Conservation (phyloP, 1,140 invertebrate species). For the Tribolium madens region DNA sequence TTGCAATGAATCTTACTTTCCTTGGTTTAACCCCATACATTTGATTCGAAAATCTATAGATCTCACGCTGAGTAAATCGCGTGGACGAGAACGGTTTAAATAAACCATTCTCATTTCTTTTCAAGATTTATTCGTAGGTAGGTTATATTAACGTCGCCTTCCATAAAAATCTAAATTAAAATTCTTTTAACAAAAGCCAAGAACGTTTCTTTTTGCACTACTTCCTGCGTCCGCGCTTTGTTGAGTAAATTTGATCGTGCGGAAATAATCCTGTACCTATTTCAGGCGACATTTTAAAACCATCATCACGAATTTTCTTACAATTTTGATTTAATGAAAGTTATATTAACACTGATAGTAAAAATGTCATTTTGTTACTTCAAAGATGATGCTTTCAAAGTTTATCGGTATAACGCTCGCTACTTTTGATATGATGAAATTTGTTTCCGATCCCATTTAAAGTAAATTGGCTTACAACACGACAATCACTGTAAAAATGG, state of each 20-base stretch:
- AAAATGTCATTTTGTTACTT: too few species aligned
- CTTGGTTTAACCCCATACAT: neutral
- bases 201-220: constrained; percentile 15
- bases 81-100: constrained; percentile 6
- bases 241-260: constrained; percentile 15
- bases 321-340: neutral
- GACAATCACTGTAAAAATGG: too few species aligned
- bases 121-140: neutral
- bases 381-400: too few species aligned
- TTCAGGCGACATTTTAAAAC: neutral
- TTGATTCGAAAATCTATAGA: constrained; percentile 5
- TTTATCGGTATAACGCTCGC: too few species aligned
- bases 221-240: constrained; percentile 9
- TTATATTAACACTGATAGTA: neutral
- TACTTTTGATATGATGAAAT: too few species aligned
- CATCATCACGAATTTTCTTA: neutral
- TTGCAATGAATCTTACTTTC: neutral
- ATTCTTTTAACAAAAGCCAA: neutral
- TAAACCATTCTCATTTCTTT: constrained; percentile 15
- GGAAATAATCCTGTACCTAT: constrained; percentile 19
- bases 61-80: constrained; percentile 1
- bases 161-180: constrained; percentile 25
- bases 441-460: too few species aligned
- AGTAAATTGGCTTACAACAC: too few species aligned
- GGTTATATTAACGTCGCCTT: neutral